A percentile compares a stretch with the other conserved stretches of the same genome.
Evolutionary conservation across 2,113 vertebrate genomes (phyloP).

Genomic region (Dromiciops gliroides): DNA sequence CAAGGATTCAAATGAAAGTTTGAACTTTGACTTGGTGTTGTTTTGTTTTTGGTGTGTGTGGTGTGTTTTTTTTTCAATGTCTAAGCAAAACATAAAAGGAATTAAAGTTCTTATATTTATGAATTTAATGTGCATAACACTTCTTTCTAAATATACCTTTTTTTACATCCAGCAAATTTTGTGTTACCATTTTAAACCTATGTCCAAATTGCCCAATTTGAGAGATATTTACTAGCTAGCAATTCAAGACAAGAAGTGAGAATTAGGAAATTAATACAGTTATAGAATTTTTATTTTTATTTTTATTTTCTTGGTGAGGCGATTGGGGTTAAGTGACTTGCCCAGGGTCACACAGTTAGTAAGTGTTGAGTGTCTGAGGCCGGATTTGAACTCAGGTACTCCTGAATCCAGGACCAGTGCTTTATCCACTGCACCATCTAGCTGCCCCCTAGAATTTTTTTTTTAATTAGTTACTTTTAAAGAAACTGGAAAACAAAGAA

Average conservation of each 20-base stretch:
- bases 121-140: conserved; percentile 75
- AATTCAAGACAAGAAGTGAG: conserved; percentile 53
- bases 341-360: too few species aligned
- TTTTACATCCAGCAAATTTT: conserved; percentile 65
- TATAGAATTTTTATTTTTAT: conserved; percentile 64
- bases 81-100: conserved; percentile 66
- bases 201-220: conserved; percentile 49
- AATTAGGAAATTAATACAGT: conserved; percentile 29
- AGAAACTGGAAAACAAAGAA: conserved; percentile 67
- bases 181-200: conserved; percentile 70
- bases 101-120: conserved; percentile 79
- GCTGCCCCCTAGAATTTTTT: too few species aligned
- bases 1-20: conserved; percentile 63
- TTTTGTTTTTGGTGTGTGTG: too few species aligned
- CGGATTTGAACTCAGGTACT: too few species aligned
- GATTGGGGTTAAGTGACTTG: too few species aligned
- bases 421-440: too few species aligned
- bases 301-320: too few species aligned
- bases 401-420: too few species aligned
- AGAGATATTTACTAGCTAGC: conserved; percentile 59
- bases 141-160: conserved; percentile 77
- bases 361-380: too few species aligned
- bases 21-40: conserved; percentile 55
- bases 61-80: conserved; percentile 75
- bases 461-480: conserved; percentile 65